Evolutionary conservation across 2,888 invertebrate species (phyloP).

Genomic region (Aphrophora alni): DNA sequence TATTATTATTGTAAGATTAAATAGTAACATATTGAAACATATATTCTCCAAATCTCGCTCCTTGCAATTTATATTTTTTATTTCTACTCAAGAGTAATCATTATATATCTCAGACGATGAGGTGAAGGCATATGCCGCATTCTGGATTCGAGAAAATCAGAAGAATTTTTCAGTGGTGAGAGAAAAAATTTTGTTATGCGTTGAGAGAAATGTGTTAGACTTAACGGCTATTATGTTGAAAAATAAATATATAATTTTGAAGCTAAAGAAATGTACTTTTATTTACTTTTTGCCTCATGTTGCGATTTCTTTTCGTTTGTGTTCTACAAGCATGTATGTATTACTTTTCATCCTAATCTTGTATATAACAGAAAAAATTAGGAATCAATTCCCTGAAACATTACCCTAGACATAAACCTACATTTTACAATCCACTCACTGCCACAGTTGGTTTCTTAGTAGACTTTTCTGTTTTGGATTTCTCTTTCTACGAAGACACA

Average conservation of each 20-base stretch:
- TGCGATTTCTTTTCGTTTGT: neutral
- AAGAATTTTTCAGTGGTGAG: neutral
- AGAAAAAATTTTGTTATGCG: neutral
- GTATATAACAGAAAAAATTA: too few relatives aligned
- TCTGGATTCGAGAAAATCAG: neutral
- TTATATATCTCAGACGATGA: neutral
- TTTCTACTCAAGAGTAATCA: neutral
- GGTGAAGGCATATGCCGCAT: neutral
- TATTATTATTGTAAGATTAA: conserved; percentile 24
- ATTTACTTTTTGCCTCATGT: neutral
- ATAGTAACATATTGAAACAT: too few relatives aligned
- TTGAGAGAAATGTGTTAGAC: neutral
- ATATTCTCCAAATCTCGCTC: too few relatives aligned
- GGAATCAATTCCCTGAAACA: too few relatives aligned
- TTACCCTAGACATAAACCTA: too few relatives aligned
- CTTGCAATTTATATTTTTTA: neutral
- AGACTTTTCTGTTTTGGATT: too few relatives aligned
- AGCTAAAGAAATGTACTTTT: neutral
- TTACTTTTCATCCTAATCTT: too few relatives aligned
- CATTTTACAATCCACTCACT: too few relatives aligned
- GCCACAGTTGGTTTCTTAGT: too few relatives aligned
- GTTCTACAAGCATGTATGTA: too few relatives aligned
- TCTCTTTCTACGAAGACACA: too few relatives aligned
- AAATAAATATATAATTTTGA: neutral
- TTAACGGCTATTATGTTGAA: neutral